Evolutionary conservation across 1,140 invertebrate species (phyloP), one percentile per base, ranked within the genome.

Genomic region (Harpegnathos saltator): DNA sequence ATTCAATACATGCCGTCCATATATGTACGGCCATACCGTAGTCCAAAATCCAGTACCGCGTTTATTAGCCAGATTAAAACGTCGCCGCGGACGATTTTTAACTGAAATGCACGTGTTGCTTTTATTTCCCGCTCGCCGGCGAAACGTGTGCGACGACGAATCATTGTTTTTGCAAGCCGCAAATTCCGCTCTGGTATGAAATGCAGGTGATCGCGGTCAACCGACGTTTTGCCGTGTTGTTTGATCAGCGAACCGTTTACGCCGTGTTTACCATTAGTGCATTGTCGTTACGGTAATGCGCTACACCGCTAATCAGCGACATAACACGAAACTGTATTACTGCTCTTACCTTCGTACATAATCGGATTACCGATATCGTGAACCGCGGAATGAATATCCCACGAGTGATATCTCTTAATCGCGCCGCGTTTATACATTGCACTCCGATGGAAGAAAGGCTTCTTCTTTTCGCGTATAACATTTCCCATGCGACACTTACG

Each of bases 241-340:
- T 80, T 80, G 65, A 80, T 58, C 75, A 65, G 58, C 75, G 65
- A 69, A 71, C 65, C 52, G 52, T 80, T 80, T 80, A 80, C 75
- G 33, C n/a, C 54, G 75, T 80, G 38, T 44, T 44, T 44, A 44
- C 38, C 75, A 71, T 80, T 80, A 80, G 65, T 14, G 75, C 24
- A 59, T 80, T 80, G 65, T 80, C 69, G 65, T 17, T 59, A 52
- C 33, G 38, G 58, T 65, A 15, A 80, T 80, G 65, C 33, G 65
- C 54, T n/a, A 54, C 9, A 59, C 65, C 65, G 75, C 75, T 80
- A 80, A 80, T 71, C 65, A 75, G 58, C 72, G 24, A 33, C 24
- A 33, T n/a, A 63, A 63, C 19, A 33, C 29, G 54, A 80, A 80
- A 80, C 65, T 71, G 58, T 44, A 63, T 63, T 63, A 54, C 68